Evolutionary conservation across 1,140 invertebrate genomes (phyloP).

Genomic region (Brachionus rotundiformis): DNA sequence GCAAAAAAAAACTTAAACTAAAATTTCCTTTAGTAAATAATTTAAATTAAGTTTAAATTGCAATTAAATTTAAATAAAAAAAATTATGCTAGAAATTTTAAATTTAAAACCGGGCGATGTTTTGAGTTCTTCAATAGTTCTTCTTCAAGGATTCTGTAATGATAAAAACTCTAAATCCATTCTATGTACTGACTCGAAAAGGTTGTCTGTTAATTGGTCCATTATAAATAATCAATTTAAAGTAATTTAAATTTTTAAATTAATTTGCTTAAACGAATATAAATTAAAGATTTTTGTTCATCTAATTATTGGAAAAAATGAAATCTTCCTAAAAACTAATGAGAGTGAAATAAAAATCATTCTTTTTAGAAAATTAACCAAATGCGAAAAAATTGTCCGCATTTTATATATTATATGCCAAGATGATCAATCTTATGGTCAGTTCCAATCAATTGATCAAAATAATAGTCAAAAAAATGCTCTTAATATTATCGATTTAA

Average conservation of each 20-base stretch:
- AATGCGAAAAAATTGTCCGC: background rate
- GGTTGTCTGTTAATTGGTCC: background rate
- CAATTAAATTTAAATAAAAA: background rate
- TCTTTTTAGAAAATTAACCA: background rate
- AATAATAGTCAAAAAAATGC: background rate
- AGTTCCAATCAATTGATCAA: background rate
- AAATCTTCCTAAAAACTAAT: background rate
- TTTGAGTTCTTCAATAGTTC: background rate
- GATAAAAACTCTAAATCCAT: background rate
- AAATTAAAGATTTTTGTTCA: background rate
- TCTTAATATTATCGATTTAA: background rate
- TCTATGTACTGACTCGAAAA: background rate
- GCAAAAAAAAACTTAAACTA: too few relatives aligned
- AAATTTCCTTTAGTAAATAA: too few relatives aligned
- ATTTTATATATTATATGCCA: background rate
- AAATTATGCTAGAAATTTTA: conserved; percentile 24
- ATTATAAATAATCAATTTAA: conserved; percentile 9
- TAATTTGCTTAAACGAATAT: background rate
- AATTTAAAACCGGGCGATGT: conserved; percentile 28
- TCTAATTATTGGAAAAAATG: background rate
- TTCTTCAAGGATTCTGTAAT: background rate
- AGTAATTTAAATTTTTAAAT: conserved; percentile 34
- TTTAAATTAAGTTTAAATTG: background rate
- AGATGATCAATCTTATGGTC: background rate
- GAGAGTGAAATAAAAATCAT: background rate